A percentile compares a stretch with the other conserved stretches of the same genome.
Evolutionary conservation across 1,140 invertebrate species (phyloP).

Genomic region (Anastrepha obliqua): DNA sequence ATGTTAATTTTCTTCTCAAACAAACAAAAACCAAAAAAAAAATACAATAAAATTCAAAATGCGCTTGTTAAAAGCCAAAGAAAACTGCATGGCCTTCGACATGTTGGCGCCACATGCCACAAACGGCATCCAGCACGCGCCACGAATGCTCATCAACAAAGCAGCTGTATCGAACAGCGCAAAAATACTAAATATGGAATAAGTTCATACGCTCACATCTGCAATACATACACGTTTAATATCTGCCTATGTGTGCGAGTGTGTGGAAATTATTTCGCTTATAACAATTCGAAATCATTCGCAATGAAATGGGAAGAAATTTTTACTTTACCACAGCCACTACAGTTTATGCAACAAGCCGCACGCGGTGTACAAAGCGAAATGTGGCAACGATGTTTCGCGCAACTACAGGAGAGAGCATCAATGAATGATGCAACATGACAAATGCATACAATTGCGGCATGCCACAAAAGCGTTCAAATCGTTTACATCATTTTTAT

Average conservation of each 20-base stretch:
- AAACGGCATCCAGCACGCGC: neutral
- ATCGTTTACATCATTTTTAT: slow-evolving; percentile 40
- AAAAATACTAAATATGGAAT: neutral
- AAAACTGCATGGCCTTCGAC: neutral
- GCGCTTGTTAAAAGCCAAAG: neutral
- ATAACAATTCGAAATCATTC: neutral
- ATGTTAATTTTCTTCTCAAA: neutral
- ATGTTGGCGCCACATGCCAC: slow-evolving; percentile 40
- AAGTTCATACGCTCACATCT: neutral
- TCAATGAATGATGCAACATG: slow-evolving; percentile 47
- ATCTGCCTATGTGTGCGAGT: neutral
- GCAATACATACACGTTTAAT: neutral
- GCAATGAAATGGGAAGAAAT: neutral
- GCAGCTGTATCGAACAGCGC: neutral
- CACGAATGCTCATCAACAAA: neutral
- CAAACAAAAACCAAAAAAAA: too few species aligned
- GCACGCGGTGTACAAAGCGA: neutral
- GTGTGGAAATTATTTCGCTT: neutral
- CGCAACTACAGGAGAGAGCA: neutral
- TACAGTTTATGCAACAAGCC: neutral
- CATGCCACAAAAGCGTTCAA: slow-evolving; percentile 13
- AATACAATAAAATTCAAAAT: neutral
- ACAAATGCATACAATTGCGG: slow-evolving; percentile 22
- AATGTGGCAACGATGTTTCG: neutral
- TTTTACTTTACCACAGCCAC: neutral